These are phyloP conservation scores for Thripadectes ignobilis DNA, from an alignment of 2,797 vertebrate species.

Conservation along the genomic window DNA sequence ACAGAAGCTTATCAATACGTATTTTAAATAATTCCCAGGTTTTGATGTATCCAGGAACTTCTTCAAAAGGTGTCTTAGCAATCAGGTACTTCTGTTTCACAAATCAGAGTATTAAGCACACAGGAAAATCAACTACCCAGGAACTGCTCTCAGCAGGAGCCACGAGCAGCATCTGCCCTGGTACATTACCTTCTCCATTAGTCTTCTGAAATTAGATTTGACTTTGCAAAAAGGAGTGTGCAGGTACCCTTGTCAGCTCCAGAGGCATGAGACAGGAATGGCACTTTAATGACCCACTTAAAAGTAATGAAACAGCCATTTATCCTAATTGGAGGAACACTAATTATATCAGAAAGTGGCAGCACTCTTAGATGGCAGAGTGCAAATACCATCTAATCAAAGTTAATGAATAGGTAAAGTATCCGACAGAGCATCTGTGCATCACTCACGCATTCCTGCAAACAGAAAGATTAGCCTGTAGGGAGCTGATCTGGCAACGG, in stretches of 20 bases:
- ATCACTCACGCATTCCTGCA: neutral
- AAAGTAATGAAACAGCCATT: constrained; percentile 61
- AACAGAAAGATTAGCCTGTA: constrained; percentile 36
- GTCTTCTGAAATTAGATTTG: constrained; percentile 41
- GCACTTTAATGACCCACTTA: constrained; percentile 51
- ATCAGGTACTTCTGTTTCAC: neutral
- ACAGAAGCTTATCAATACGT: neutral
- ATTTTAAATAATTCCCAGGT: neutral
- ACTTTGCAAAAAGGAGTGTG: constrained; percentile 1
- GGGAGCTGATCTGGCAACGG: constrained; percentile 6
- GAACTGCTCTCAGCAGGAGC: constrained; percentile 35
- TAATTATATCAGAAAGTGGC: constrained; percentile 41
- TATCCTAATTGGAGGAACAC: constrained; percentile 52
- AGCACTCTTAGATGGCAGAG: constrained; percentile 17
- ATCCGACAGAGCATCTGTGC: constrained; percentile 16
- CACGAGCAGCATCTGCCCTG: constrained; percentile 2
- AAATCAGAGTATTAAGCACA: neutral
- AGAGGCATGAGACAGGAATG: neutral
- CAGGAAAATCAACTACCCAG: neutral
- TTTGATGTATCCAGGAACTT: neutral
- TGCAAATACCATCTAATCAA: constrained; percentile 50
- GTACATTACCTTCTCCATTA: constrained; percentile 14
- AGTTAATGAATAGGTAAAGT: constrained; percentile 36
- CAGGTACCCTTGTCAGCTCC: constrained; percentile 13
- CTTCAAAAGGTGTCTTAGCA: neutral